Percentiles rank a stretch among this genome's conserved stretches.
Evolutionary conservation across 2,888 invertebrate genomes (phyloP).

Genomic region (Erebia palarica): DNA sequence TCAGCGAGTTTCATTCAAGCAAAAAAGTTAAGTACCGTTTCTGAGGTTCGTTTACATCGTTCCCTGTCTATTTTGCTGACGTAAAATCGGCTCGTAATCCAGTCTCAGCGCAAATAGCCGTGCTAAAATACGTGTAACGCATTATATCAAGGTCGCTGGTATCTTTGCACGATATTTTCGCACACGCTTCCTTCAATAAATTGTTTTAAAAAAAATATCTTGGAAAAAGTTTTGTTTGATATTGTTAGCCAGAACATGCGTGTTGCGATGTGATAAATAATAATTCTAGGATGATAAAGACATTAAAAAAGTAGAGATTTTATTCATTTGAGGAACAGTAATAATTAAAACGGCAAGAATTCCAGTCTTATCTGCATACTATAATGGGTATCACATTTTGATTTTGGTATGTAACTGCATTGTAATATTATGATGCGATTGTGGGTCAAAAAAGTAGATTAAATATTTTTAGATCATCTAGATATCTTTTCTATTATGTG

Average conservation of each 20-base stretch:
- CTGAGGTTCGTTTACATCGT: background rate
- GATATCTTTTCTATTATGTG: background rate
- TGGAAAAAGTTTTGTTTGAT: background rate
- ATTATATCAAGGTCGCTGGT: constrained; percentile 32
- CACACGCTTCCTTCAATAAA: constrained; percentile 12
- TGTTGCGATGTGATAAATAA: background rate
- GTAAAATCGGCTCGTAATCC: constrained; percentile 27
- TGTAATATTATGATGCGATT: background rate
- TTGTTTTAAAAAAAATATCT: background rate
- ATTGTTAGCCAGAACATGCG: background rate
- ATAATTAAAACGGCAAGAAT: too few species aligned
- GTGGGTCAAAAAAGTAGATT: background rate
- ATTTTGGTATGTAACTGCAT: too few species aligned
- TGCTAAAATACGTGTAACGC: constrained; percentile 32
- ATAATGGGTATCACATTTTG: too few species aligned
- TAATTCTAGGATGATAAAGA: too few species aligned
- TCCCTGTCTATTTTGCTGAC: constrained; percentile 5
- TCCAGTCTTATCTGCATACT: too few species aligned
- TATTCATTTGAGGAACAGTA: too few species aligned
- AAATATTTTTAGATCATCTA: background rate
- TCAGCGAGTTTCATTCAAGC: background rate
- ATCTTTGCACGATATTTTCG: constrained; percentile 18
- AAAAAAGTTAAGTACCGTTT: background rate
- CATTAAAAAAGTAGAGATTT: too few species aligned
- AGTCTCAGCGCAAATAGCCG: constrained; percentile 29